phyloP scores from a whole-genome alignment of 2,113 vertebrate species.

The Elephas maximus region DNA sequence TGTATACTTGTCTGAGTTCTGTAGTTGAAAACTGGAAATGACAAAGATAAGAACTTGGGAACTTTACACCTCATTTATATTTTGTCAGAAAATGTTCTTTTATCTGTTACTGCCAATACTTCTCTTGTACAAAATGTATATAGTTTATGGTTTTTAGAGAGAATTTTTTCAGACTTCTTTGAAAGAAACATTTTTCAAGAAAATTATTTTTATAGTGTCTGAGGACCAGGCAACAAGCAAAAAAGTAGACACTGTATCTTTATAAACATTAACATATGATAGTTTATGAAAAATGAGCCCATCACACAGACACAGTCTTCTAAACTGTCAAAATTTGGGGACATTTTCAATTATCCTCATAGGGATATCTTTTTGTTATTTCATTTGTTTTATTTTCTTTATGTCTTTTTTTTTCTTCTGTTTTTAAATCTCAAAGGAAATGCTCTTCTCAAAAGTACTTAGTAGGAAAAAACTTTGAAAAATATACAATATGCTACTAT shows the following conservation, averaged over 20 bases:
- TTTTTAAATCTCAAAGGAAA: conserved; percentile 25
- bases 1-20: background rate
- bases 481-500: background rate
- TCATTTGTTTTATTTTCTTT: background rate
- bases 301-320: background rate
- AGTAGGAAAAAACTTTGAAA: background rate
- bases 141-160: background rate
- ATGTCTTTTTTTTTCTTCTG: background rate
- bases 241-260: background rate
- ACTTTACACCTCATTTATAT: background rate
- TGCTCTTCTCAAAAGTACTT: background rate
- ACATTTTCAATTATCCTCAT: background rate
- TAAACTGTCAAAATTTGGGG: background rate
- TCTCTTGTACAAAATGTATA: background rate
- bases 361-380: background rate
- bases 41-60: background rate
- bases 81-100: background rate
- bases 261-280: background rate
- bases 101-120: background rate
- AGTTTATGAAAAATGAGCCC: background rate
- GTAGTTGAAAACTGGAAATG: background rate
- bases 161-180: background rate
- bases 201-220: background rate
- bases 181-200: background rate
- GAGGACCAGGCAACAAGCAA: background rate